phyloP scores from a whole-genome alignment of 1,140 invertebrate species.

The Euura saliciscinereae region DNA sequence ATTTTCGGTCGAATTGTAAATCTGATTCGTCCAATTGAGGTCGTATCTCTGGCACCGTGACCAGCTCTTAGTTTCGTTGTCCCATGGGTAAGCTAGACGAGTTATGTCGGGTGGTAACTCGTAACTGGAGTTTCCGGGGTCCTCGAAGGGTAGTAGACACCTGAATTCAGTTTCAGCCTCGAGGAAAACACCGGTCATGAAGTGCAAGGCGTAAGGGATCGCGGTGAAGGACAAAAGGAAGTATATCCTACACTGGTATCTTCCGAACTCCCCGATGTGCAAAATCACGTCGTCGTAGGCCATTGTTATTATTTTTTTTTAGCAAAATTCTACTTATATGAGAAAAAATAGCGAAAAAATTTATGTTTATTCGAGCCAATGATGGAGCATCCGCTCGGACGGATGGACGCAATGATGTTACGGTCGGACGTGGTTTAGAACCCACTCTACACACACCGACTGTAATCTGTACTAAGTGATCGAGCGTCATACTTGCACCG shows the following conservation, averaged over 20 bases:
- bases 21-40: conserved; percentile 44
- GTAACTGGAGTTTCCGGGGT: conserved; percentile 50
- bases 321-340: no score
- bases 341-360: no score
- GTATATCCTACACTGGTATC: conserved; percentile 69
- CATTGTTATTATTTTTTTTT: conserved; percentile 48
- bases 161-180: conserved; percentile 63
- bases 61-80: conserved; percentile 43
- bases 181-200: conserved; percentile 71
- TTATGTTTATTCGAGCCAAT: no score
- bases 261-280: conserved; percentile 70
- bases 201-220: conserved; percentile 71
- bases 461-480: no score
- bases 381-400: no score
- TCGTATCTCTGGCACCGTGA: conserved; percentile 53
- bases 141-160: conserved; percentile 62
- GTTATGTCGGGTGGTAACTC: conserved; percentile 43
- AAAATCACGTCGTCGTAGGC: conserved; percentile 69
- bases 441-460: no score
- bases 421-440: no score
- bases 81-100: conserved; percentile 57
- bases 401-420: no score
- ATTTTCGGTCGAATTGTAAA: conserved; percentile 22
- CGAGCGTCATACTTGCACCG: no score
- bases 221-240: conserved; percentile 68